Evolutionary conservation across 2,797 vertebrate genomes (phyloP).

Genomic region (Oreonectes daqikongensis): DNA sequence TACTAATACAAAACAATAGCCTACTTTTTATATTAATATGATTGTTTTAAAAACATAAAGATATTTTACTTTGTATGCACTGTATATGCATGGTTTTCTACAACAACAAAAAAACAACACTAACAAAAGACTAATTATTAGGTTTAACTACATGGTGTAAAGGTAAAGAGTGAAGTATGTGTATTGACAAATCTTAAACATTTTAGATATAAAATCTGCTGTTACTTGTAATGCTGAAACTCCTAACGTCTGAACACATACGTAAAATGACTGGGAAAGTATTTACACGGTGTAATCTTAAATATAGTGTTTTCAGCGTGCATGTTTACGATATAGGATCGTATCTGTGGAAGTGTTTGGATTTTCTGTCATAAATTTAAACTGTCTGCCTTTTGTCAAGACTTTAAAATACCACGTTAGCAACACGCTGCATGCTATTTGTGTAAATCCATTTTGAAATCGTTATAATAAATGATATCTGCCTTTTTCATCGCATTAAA

Average conservation of each 20-base stretch:
- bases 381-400: background rate
- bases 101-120: background rate
- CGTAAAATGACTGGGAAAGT: background rate
- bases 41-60: slow-evolving; percentile 4
- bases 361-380: background rate
- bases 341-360: background rate
- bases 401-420: background rate
- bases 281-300: background rate
- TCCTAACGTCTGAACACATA: background rate
- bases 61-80: background rate
- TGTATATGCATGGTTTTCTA: slow-evolving; percentile 4
- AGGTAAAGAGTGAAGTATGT: background rate
- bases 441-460: background rate
- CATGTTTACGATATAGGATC: background rate
- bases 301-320: background rate
- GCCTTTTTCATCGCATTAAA: background rate
- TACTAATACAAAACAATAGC: background rate
- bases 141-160: background rate
- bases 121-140: background rate
- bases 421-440: background rate
- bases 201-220: background rate
- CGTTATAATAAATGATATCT: slow-evolving; percentile 9
- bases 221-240: background rate
- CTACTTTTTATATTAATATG: background rate
- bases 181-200: background rate